These are phyloP conservation scores for Psilopsiagon aurifrons DNA, from an alignment of 2,113 vertebrate species.

Conservation along the genomic window DNA sequence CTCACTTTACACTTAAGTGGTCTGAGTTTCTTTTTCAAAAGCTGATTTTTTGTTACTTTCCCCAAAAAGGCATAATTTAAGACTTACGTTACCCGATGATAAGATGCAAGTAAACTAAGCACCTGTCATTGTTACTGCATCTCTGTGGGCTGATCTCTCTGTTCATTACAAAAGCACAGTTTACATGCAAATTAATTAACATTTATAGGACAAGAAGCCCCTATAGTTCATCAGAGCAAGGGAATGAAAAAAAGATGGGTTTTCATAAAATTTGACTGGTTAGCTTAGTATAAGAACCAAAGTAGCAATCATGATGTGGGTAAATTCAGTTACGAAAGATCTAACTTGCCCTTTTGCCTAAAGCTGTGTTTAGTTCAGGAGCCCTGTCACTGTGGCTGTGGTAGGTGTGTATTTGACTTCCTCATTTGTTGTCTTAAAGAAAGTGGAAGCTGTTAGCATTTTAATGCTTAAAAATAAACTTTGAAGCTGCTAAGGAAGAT, in stretches of 20 bases:
- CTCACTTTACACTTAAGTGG: neutral
- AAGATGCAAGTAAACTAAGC: neutral
- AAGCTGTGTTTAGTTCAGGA: neutral
- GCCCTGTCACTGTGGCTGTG: neutral
- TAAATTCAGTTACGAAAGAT: neutral
- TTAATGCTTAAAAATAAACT: neutral
- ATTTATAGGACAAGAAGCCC: neutral
- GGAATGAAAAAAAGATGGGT: neutral
- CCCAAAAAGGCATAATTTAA: neutral
- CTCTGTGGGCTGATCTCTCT: neutral
- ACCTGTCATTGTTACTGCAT: neutral
- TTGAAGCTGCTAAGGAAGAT: neutral
- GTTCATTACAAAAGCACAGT: neutral
- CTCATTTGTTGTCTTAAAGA: constrained; percentile 5
- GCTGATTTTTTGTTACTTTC: neutral
- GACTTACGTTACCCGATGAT: neutral
- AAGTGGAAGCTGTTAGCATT: constrained; percentile 33
- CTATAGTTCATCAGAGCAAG: neutral
- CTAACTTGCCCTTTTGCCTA: neutral
- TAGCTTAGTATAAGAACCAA: neutral
- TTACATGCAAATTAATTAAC: neutral
- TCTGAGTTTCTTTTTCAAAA: neutral
- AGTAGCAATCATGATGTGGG: neutral
- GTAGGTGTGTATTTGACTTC: neutral
- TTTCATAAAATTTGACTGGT: neutral